Evolutionary conservation across 1,140 invertebrate species (phyloP).

Genomic region (Eulimnadia texana): DNA sequence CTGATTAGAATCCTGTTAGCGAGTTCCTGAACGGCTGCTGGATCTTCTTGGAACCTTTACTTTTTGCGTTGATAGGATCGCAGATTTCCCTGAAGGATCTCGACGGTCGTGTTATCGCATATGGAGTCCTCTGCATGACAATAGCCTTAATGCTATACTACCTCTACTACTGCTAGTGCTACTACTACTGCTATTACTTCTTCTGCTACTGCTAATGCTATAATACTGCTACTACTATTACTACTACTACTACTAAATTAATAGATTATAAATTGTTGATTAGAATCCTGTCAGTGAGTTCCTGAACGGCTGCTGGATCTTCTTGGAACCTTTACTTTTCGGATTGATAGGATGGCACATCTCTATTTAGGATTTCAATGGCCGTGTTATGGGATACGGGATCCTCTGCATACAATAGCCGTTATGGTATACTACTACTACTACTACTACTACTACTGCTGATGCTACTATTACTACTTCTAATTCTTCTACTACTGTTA

Average conservation of each 20-base stretch:
- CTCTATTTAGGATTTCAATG: background rate
- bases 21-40: slow-evolving; percentile 24
- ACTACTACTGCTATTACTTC: background rate
- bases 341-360: slow-evolving; percentile 38
- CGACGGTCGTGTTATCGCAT: background rate
- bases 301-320: slow-evolving; percentile 28
- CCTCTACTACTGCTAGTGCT: too few species aligned
- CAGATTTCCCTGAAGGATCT: slow-evolving; percentile 25
- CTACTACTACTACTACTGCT: too few species aligned
- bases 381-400: background rate
- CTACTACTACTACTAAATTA: too few species aligned
- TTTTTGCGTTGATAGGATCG: slow-evolving; percentile 40
- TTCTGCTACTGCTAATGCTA: background rate
- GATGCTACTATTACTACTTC: too few species aligned
- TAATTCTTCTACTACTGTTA: too few species aligned
- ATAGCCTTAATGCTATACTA: background rate
- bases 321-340: slow-evolving; percentile 39
- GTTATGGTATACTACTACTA: too few species aligned
- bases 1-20: slow-evolving; percentile 5
- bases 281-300: slow-evolving; percentile 2
- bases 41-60: slow-evolving; percentile 35
- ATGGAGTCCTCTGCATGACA: background rate
- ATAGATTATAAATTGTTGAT: too few species aligned
- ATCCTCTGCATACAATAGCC: background rate
- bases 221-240: too few species aligned